Base-by-base conservation (phyloP, 1,140 invertebrate species). In the Cecropterus lyciades region DNA sequence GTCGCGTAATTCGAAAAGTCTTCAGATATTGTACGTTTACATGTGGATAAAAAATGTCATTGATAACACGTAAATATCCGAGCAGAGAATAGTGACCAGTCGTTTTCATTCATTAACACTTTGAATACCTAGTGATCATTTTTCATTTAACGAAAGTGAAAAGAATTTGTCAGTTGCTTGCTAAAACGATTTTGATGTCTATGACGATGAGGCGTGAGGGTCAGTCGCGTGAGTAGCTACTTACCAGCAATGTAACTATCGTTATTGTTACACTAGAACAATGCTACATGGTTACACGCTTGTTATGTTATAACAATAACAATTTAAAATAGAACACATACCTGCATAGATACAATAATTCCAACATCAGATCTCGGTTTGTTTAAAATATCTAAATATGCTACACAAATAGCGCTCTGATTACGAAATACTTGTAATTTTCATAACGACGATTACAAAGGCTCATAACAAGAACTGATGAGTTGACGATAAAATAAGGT, bases 101-200 rank as follows among this genome's bases (percentile, higher is more conserved):
- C 55, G 42, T 46, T 59, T 59, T 59, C 43, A 33, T 59, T 37
- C 30, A 60, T 60, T 60, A 60, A 24, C 45, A 60, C 57, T 17
- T 46, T 60, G 45, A 60, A 60, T 60, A 20, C n/a, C 13, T 49
- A 20, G 14, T 49, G 16, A 49, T 60, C 43, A 60, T 60, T 60
- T 20, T 37, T 5, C 30, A 17, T 37, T 62, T 62, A 60, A 49
- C 45, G 57, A 60, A 60, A 60, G 57, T 60, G 45, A 60, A 49
- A 60, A 60, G 27, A 49, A 60, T 49, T 60, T 60, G 15, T 60
- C 57, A 60, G 57, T n/a, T 49, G 16, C 11, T 49, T n/a, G 57
- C 57, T 49, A 60, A 60, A 60, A 49, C 43, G 42, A 46, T 46
- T 24, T 59, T 45, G 16, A 43, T 16, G 56, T 59, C 17, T n/a